These are phyloP conservation scores for Pangasius djambal DNA, from an alignment of 2,797 vertebrate species.

Conservation along the genomic window DNA sequence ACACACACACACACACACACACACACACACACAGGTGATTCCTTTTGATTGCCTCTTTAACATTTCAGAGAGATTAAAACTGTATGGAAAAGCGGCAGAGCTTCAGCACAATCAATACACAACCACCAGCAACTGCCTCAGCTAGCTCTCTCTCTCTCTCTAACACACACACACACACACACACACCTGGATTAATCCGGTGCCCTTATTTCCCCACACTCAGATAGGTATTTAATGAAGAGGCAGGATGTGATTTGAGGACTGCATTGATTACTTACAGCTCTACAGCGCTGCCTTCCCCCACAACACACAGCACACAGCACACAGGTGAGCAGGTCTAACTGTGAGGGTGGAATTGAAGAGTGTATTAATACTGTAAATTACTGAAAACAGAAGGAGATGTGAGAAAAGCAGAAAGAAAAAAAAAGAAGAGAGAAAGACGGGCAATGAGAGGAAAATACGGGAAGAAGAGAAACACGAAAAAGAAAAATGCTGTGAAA, in stretches of 20 bases:
- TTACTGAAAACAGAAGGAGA: background rate
- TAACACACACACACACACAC: constrained; percentile 12
- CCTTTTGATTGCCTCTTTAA: constrained; percentile 70
- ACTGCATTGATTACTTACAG: constrained; percentile 62
- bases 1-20: constrained; percentile 48
- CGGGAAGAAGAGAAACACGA: background rate
- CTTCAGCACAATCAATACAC: constrained; percentile 62
- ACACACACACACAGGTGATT: constrained; percentile 54
- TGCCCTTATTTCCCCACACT: constrained; percentile 48
- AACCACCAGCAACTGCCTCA: constrained; percentile 17
- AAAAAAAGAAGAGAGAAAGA: background rate
- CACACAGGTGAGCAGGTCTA: constrained; percentile 22
- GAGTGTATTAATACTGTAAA: constrained; percentile 15
- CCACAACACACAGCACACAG: constrained; percentile 20
- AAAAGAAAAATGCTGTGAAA: background rate
- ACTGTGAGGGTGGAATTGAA: constrained; percentile 11
- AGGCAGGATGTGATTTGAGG: constrained; percentile 60
- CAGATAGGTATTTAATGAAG: constrained; percentile 64
- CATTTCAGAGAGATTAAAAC: constrained; percentile 70
- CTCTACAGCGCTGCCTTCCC: constrained; percentile 27
- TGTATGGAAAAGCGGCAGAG: constrained; percentile 60
- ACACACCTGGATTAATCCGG: constrained; percentile 50
- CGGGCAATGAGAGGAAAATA: background rate
- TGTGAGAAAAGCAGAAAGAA: background rate
- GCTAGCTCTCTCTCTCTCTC: background rate